Conservation (phyloP, 30 jellyfish, hydroid and myxozoan genomes). For the Cassiopea xamachana region DNA sequence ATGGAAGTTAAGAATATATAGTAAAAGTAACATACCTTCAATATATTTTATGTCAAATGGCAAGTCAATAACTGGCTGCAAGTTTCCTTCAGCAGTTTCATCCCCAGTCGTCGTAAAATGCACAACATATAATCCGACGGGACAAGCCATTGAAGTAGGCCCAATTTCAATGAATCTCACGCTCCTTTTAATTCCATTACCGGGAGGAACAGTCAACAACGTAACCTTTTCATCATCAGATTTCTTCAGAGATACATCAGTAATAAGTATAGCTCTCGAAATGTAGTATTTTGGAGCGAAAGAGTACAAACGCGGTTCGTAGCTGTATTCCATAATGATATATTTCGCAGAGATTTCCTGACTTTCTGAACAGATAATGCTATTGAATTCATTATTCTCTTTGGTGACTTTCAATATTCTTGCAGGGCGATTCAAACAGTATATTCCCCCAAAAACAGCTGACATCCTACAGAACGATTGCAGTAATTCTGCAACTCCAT, state of each 20-base stretch:
- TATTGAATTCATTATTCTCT: constrained; percentile 52
- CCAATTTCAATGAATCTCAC: constrained; percentile 85
- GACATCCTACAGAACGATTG: constrained; percentile 98
- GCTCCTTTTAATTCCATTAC: constrained; percentile 33
- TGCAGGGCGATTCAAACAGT: constrained; percentile 74
- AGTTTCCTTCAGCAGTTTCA: constrained; percentile 67
- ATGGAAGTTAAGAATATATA: too few species aligned
- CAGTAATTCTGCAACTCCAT: constrained; percentile 93
- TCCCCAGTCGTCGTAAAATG: constrained; percentile 60
- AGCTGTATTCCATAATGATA: constrained; percentile 73
- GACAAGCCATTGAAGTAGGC: constrained; percentile 90
- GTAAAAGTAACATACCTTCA: too few species aligned
- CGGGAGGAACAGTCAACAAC: constrained; percentile 77
- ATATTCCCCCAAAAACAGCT: constrained; percentile 94
- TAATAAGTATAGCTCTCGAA: constrained; percentile 83
- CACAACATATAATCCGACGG: constrained; percentile 82
- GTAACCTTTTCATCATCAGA: constrained; percentile 81
- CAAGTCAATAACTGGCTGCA: constrained; percentile 63
- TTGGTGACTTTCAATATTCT: constrained; percentile 24
- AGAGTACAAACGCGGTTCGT: constrained; percentile 36
- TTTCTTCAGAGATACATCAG: constrained; percentile 56
- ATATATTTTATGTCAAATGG: constrained; percentile 24
- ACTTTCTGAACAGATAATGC: constrained; percentile 36
- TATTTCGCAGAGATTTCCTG: constrained; percentile 69
- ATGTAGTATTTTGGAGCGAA: constrained; percentile 10